Base-by-base conservation (phyloP, 37 sponge, comb jelly and placozoan genomes). In the Halichondria panicea region DNA sequence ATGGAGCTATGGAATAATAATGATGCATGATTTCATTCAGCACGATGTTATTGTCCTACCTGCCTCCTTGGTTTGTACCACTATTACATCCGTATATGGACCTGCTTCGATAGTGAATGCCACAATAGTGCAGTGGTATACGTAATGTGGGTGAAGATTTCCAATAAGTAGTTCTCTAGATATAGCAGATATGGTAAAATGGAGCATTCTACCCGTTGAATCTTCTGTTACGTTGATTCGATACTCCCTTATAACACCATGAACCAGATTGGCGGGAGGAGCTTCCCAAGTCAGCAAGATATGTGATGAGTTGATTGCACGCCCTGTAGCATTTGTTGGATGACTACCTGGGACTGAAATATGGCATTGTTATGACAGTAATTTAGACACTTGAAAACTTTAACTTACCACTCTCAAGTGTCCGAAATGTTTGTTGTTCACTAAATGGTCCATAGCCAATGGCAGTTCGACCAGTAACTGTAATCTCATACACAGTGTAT, bases 401-500 rank as follows among this genome's bases (percentile, higher is more conserved):
- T 27, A 9, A 55, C 65, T 63, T 19, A 76, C 77, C 77, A 63
- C 41, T 66, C 44, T 76, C 77, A 15, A 24, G 44, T 41, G 77
- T 76, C 2, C 31, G 40, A 0, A 76, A 9, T n/a, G 53, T 63
- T 50, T 46, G 11, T 24, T 46, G 34, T 44, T 28, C 25, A 32
- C 64, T 76, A 37, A 63, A 76, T 13, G 77, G 77, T 18, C 77
- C 77, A 42, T 43, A 27, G 42, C 77, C 77, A 24, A 76, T 38
- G 22, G 12, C 43, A 3, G 77, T 76, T 21, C 44, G 43, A 1
- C 66, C 77, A 44, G 77, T 66, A 62, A 76, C 45, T 40, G 63
- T 7, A 38, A 65, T 64, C 6, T 15, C 25, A 43, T 76, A 76
- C 11, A 66, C 63, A 12, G 77, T 63, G 46, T 31, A 76, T 62